Percentiles rank a stretch among this genome's conserved stretches.
Evolutionary conservation across 1,140 invertebrate genomes (phyloP).

Genomic region (Lepidurus couesii): DNA sequence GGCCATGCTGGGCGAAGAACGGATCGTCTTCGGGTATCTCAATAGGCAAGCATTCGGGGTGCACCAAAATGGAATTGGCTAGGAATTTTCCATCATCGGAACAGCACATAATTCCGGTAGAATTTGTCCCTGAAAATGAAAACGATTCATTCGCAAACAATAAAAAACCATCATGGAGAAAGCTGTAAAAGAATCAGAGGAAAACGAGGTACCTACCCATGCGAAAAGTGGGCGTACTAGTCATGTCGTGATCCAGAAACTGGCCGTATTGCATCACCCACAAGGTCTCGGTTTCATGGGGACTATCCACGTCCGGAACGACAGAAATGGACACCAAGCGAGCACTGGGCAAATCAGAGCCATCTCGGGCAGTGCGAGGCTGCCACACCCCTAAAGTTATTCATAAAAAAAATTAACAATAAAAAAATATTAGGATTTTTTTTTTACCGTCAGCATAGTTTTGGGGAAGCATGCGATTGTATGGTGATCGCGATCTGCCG

Average conservation of each 20-base stretch:
- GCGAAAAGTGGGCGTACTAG: constrained; percentile 31
- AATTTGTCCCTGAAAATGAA: constrained; percentile 27
- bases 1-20: constrained; percentile 26
- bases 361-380: constrained; percentile 39
- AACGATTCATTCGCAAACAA: neutral
- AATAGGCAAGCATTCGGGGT: constrained; percentile 41
- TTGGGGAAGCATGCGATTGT: constrained; percentile 49
- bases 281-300: constrained; percentile 29
- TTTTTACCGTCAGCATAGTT: constrained; percentile 57
- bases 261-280: constrained; percentile 35
- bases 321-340: constrained; percentile 63
- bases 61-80: constrained; percentile 40
- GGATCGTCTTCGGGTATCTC: constrained; percentile 35
- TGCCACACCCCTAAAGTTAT: constrained; percentile 40
- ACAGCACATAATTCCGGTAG: constrained; percentile 54
- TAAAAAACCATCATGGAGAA: neutral
- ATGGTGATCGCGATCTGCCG: constrained; percentile 52
- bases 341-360: constrained; percentile 56
- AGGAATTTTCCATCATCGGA: constrained; percentile 58
- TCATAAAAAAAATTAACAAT: neutral
- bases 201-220: constrained; percentile 31
- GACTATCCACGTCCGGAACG: constrained; percentile 57
- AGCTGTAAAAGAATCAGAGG: neutral
- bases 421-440: constrained; percentile 31
- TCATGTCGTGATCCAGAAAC: constrained; percentile 34